Conservation (phyloP, 2,797 vertebrate species). For the Helicolenus hilgendorfi region DNA sequence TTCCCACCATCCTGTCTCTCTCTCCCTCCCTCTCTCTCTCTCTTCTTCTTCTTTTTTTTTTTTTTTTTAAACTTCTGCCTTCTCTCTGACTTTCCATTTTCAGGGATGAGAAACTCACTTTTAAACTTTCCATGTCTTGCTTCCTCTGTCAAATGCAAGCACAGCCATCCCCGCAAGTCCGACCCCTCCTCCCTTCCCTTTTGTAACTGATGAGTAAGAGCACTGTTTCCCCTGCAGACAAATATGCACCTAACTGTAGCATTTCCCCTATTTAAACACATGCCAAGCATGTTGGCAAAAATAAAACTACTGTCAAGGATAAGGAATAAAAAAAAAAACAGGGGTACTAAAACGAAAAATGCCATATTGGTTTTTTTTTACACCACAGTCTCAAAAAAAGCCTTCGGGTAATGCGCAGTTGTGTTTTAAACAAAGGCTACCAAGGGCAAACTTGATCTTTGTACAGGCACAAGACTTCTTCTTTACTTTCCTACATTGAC, state of each 20-base stretch:
- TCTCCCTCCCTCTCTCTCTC: not conserved
- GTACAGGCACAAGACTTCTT: not conserved
- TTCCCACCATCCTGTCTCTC: conserved; percentile 73
- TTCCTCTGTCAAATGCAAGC: conserved; percentile 50
- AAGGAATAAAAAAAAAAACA: not conserved
- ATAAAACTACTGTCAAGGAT: not conserved
- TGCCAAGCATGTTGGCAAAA: not conserved
- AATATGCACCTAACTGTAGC: conserved; percentile 3
- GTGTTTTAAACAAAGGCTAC: conserved; percentile 7
- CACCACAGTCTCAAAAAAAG: not conserved
- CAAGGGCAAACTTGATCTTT: not conserved
- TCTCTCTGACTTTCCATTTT: conserved; percentile 71
- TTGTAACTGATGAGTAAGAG: conserved; percentile 32
- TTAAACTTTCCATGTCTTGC: conserved; percentile 73
- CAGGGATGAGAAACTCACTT: conserved; percentile 64
- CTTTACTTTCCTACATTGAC: not conserved
- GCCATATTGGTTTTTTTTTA: not conserved
- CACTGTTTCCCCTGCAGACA: conserved; percentile 26
- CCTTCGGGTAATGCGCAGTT: not conserved
- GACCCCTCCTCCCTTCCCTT: not conserved
- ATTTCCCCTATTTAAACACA: conserved; percentile 32
- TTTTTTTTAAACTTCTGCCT: conserved; percentile 47
- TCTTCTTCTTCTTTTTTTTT: not conserved
- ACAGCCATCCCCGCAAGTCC: conserved; percentile 4
- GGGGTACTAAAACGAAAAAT: not conserved